Percentiles rank a stretch among this genome's conserved stretches.
Evolutionary conservation across 2,113 vertebrate species (phyloP).

Genomic region (Apteryx mantelli): DNA sequence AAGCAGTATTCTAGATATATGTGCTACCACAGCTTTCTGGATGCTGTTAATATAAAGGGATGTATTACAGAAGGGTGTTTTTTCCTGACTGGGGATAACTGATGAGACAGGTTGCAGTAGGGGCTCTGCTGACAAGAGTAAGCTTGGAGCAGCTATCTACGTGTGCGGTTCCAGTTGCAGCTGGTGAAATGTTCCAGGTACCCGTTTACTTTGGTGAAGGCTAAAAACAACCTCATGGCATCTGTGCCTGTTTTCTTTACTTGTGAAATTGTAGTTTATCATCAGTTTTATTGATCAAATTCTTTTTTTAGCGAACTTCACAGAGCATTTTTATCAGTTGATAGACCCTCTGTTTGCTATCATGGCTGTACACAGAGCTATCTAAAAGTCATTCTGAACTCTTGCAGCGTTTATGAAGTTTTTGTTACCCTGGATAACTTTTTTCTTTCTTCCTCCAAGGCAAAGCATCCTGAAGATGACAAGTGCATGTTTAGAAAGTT

Average conservation of each 20-base stretch:
- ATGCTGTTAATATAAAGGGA: neutral
- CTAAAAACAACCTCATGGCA: neutral
- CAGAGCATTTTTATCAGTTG: neutral
- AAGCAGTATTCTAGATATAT: neutral
- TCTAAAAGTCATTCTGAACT: neutral
- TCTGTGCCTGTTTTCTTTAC: neutral
- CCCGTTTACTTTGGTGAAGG: neutral
- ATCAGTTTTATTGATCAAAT: neutral
- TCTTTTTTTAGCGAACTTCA: neutral
- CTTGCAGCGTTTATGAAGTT: neutral
- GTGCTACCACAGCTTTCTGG: neutral
- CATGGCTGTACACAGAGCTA: neutral
- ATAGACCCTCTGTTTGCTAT: neutral
- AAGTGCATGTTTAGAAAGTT: neutral
- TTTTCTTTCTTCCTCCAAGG: neutral
- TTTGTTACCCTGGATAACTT: neutral
- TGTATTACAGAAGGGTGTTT: neutral
- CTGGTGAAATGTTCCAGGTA: neutral
- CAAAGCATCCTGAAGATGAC: neutral
- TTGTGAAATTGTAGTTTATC: neutral
- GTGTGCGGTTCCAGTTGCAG: neutral
- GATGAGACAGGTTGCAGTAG: neutral
- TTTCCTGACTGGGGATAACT: neutral
- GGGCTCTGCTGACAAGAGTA: neutral
- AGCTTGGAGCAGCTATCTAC: accelerated